Evolutionary conservation across 2,888 invertebrate species (phyloP).

Genomic region (Pimpla rufipes): DNA sequence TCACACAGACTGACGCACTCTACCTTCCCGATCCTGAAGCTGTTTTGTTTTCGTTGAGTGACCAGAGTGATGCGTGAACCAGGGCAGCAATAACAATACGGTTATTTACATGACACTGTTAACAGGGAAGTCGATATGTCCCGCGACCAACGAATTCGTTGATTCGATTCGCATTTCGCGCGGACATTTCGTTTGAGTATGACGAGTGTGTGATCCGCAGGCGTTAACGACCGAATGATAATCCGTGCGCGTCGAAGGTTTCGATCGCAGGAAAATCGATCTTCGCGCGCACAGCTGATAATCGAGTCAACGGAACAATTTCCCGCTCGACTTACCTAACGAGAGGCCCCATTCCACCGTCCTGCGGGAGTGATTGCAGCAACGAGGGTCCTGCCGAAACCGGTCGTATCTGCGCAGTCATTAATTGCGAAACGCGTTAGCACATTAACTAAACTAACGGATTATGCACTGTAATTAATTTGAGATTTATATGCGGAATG

Average conservation of each 20-base stretch:
- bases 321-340: constrained; percentile 86
- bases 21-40: constrained; percentile 93
- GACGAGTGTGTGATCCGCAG: neutral
- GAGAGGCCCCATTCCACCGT: constrained; percentile 86
- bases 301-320: constrained; percentile 7
- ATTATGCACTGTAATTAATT: neutral
- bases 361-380: constrained; percentile 86
- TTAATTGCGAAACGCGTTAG: constrained; percentile 33
- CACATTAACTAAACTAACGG: neutral
- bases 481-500: neutral
- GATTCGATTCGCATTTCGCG: constrained; percentile 17
- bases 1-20: constrained; percentile 88
- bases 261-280: constrained; percentile 7
- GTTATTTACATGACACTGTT: constrained; percentile 72
- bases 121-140: constrained; percentile 30
- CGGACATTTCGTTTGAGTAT: constrained; percentile 14
- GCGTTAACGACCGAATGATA: neutral
- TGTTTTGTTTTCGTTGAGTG: constrained; percentile 80
- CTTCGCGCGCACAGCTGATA: neutral
- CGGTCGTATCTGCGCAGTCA: constrained; percentile 86
- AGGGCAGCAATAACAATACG: constrained; percentile 81
- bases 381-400: constrained; percentile 87
- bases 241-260: neutral
- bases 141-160: constrained; percentile 40
- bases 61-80: constrained; percentile 76